Evolutionary conservation across 2,888 invertebrate genomes (phyloP), one percentile per base, ranked within the genome.

Genomic region (Argyra leucocephala): DNA sequence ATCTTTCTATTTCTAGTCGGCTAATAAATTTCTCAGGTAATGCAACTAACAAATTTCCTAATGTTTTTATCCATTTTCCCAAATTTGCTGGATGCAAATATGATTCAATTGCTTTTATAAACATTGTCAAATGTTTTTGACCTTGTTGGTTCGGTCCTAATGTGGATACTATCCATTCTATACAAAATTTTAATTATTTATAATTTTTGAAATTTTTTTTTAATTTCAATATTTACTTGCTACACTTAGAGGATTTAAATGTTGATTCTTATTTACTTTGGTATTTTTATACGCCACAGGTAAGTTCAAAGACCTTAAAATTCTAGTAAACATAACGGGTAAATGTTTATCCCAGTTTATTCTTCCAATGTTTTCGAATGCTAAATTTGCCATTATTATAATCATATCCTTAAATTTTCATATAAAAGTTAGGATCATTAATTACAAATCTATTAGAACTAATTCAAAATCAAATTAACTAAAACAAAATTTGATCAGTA

Each of bases 71-170:
- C 93, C 95, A 96, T 61, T 86, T 83, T 26, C 95, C 96, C 57
- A 83, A 79, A 77, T 96, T 96, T 0, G 94, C 94, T 64, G 93
- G 92, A 80, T 96, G 91, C 72, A 90, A 87, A 79, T 93, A 96
- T 5, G 92, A 90, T 76, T 93, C 91, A 4, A 94, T 81, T 0
- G 90, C 88, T 70, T 87, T 88, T 74, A 96, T 85, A 74, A 96
- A 87, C 72, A 89, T 88, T 66, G 87, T 85, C 64, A 96, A 81
- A 73, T 93, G 88, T 63, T 84, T 83, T 74, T 91, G 85, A 0
- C 87, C 85, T 63, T 82, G 81, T 22, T 87, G 87, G 63, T 86
- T 84, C 1, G 88, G 87, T 61, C 87, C 87, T 79, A 91, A 81
- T 18, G 82, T 82, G 77, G 82, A 83, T 3, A 84, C 83, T 61